These are phyloP conservation scores for Cyprinodon variegatus DNA, from an alignment of 2,113 vertebrate genomes.

Conservation along the genomic window DNA sequence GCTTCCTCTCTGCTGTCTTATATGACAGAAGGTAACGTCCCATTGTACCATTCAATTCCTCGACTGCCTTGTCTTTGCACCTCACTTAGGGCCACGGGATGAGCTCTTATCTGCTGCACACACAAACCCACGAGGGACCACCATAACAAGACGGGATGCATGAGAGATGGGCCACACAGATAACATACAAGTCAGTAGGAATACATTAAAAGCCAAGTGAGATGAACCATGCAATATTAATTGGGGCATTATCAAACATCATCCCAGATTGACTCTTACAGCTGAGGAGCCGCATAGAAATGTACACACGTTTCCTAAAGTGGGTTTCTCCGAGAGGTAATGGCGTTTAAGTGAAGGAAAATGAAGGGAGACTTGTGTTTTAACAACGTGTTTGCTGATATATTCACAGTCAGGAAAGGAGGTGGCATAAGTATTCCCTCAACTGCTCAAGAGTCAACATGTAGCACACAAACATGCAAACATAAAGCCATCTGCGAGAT, in stretches of 20 bases:
- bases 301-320: constrained; percentile 29
- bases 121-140: constrained; percentile 34
- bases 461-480: constrained; percentile 8
- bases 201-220: constrained; percentile 70
- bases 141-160: constrained; percentile 54
- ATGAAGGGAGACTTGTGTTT: constrained; percentile 28
- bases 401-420: constrained; percentile 29
- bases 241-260: constrained; percentile 70
- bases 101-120: constrained; percentile 43
- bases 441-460: constrained; percentile 16
- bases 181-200: constrained; percentile 48
- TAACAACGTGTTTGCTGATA: constrained; percentile 6
- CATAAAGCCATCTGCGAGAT: constrained; percentile 26
- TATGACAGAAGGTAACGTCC: constrained; percentile 37
- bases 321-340: constrained; percentile 26
- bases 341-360: constrained; percentile 46
- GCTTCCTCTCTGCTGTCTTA: constrained; percentile 32
- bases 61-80: constrained; percentile 53
- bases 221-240: constrained; percentile 73
- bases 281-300: constrained; percentile 37
- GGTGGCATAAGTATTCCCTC: constrained; percentile 10
- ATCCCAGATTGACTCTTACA: constrained; percentile 54
- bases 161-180: constrained; percentile 55
- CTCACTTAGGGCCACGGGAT: constrained; percentile 49
- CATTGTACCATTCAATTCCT: constrained; percentile 36